Conservation (phyloP, 1,140 invertebrate species). For the Lethrus apterus region DNA sequence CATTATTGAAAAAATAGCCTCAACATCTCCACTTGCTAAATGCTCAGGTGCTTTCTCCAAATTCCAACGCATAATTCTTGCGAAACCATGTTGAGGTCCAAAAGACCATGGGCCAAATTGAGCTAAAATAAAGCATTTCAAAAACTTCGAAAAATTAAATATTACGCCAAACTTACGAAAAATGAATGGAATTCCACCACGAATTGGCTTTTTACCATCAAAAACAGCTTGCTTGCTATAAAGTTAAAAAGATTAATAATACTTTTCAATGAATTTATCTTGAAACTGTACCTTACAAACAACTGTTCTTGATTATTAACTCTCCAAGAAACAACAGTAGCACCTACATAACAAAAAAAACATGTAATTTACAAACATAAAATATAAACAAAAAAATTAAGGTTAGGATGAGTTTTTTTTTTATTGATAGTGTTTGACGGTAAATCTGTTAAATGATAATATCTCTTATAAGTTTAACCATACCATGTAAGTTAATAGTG, state of each 20-base stretch:
- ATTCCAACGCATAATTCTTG: slow-evolving; percentile 82
- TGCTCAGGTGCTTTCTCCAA: slow-evolving; percentile 80
- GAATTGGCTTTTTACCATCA: slow-evolving; percentile 90
- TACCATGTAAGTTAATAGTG: slow-evolving; percentile 89
- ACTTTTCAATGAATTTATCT: background rate
- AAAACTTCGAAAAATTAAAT: background rate
- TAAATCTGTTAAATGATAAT: slow-evolving; percentile 1
- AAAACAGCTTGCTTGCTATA: slow-evolving; percentile 88
- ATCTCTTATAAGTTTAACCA: slow-evolving; percentile 27
- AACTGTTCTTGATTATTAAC: slow-evolving; percentile 92
- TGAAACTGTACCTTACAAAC: slow-evolving; percentile 74
- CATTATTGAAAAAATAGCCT: slow-evolving; percentile 83
- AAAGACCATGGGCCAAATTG: slow-evolving; percentile 91
- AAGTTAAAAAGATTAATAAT: slow-evolving; percentile 31
- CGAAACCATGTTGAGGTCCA: slow-evolving; percentile 92
- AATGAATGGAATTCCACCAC: slow-evolving; percentile 91
- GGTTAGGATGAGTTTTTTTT: slow-evolving; percentile 37
- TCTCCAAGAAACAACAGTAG: slow-evolving; percentile 89
- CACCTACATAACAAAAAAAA: slow-evolving; percentile 54
- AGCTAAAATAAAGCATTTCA: slow-evolving; percentile 50
- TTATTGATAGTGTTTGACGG: slow-evolving; percentile 33
- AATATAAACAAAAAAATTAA: slow-evolving; percentile 34
- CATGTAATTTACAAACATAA: slow-evolving; percentile 13
- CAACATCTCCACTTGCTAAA: slow-evolving; percentile 80
- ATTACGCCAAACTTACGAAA: slow-evolving; percentile 79